Evolutionary conservation across 2,113 vertebrate genomes (phyloP).

Genomic region (Lota lota): DNA sequence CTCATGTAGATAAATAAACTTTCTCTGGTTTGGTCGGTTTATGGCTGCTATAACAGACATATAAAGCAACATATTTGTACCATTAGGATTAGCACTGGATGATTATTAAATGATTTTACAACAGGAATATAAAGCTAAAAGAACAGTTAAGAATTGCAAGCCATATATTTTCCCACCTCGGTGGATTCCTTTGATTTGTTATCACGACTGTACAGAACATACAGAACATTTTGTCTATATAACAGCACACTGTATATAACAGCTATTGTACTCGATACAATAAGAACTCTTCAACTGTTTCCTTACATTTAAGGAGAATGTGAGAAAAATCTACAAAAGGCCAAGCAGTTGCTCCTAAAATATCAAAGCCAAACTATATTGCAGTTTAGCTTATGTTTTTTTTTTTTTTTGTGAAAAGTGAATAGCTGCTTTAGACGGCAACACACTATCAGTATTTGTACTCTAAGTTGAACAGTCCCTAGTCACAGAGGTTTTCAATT

Average conservation of each 20-base stretch:
- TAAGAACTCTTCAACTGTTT: slow-evolving; percentile 17
- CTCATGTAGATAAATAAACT: slow-evolving; percentile 63
- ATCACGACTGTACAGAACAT: slow-evolving; percentile 43
- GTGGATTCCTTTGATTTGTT: slow-evolving; percentile 14
- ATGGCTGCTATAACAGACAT: slow-evolving; percentile 22
- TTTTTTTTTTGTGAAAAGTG: neutral
- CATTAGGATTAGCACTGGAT: slow-evolving; percentile 11
- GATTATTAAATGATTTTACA: slow-evolving; percentile 38
- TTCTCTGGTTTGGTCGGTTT: slow-evolving; percentile 35
- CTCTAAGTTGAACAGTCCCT: slow-evolving; percentile 24
- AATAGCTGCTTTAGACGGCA: slow-evolving; percentile 15
- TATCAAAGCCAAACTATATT: neutral
- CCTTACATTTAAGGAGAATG: slow-evolving; percentile 10
- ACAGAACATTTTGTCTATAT: slow-evolving; percentile 26
- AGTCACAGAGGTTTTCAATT: neutral
- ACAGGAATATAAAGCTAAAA: slow-evolving; percentile 41
- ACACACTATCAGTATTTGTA: slow-evolving; percentile 15
- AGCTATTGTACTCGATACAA: slow-evolving; percentile 13
- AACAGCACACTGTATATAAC: slow-evolving; percentile 23
- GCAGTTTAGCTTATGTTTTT: slow-evolving; percentile 1
- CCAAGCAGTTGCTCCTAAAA: slow-evolving; percentile 14
- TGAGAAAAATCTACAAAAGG: slow-evolving; percentile 25
- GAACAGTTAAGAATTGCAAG: slow-evolving; percentile 25
- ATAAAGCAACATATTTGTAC: neutral
- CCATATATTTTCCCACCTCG: slow-evolving; percentile 25